Percentiles rank a stretch among this genome's conserved stretches.
These are phyloP conservation scores for Limnodromus scolopaceus DNA, from an alignment of 2,797 vertebrate genomes.

Conservation along the genomic window DNA sequence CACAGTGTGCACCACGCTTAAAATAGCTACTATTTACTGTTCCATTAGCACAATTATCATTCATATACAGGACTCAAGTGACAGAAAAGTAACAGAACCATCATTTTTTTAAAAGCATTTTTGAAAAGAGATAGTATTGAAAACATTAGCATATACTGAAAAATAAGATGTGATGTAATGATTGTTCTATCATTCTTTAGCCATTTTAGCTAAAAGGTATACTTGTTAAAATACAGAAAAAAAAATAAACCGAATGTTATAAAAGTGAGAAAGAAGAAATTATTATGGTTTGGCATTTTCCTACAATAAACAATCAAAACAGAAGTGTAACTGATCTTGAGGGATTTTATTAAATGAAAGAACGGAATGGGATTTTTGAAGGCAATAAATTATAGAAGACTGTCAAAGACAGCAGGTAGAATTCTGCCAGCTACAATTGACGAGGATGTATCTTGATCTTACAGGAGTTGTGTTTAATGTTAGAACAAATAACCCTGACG, in stretches of 20 bases:
- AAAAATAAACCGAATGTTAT: neutral
- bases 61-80: neutral
- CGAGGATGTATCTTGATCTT: neutral
- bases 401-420: neutral
- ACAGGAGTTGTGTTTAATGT: neutral
- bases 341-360: neutral
- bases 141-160: neutral
- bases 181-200: neutral
- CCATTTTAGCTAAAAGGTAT: neutral
- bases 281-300: neutral
- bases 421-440: neutral
- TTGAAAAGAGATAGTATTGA: neutral
- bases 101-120: neutral
- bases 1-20: neutral
- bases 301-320: neutral
- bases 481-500: neutral
- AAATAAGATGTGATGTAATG: neutral
- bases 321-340: neutral
- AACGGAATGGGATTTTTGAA: neutral
- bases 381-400: neutral
- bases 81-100: neutral
- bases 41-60: conserved; percentile 32
- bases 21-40: conserved; percentile 19
- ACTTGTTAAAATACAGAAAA: neutral
- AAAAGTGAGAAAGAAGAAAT: neutral